Evolutionary conservation across 2,113 vertebrate genomes (phyloP), one percentile per base, ranked within the genome.

Genomic region (Reinhardtius hippoglossoides): DNA sequence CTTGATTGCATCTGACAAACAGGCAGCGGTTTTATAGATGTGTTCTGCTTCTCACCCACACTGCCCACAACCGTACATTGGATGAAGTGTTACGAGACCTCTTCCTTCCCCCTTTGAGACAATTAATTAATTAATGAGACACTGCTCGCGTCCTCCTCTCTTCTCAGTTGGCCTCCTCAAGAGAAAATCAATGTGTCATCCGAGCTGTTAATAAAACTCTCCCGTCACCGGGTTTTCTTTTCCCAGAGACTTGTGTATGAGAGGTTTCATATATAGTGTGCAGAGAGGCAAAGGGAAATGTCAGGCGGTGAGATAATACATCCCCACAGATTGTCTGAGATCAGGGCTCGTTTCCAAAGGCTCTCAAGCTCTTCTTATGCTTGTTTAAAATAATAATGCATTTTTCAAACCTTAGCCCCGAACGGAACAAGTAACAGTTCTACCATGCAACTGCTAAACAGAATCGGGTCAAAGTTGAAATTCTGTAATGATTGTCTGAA

Each of bases 81-180:
- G 80, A 69, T 46, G 68, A 44, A 74, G 37, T 67, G 50, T 74
- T 42, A 27, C 50, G 54, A 72, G 58, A 88, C 42, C 71, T 85
- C 62, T 70, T 74, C 18, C 18, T 66, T 64, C 65, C 71, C 58
- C 71, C 65, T 70, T 72, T 71, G 71, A 76, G 78, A 78, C 55
- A 81, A 81, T 88, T 69, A 90, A 90, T 92, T 91, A 92, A 92
- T 93, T 94, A 92, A 92, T 76, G 64, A 89, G 23, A 83, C 26
- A 21, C 91, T 82, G 42, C 77, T 86, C 35, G 18, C 77, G 76
- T 58, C 46, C 40, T 66, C 67, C 76, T 50, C 83, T 89, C 35
- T 9, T 83, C 46, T 73, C 63, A 35, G 71, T 86, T 21, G 74
- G 80, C 88, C 87, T 92, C 67, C 82, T 91, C 85, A 80, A 78